Base-by-base conservation (phyloP, 2,797 vertebrate genomes). In the Psittacula derbiana region DNA sequence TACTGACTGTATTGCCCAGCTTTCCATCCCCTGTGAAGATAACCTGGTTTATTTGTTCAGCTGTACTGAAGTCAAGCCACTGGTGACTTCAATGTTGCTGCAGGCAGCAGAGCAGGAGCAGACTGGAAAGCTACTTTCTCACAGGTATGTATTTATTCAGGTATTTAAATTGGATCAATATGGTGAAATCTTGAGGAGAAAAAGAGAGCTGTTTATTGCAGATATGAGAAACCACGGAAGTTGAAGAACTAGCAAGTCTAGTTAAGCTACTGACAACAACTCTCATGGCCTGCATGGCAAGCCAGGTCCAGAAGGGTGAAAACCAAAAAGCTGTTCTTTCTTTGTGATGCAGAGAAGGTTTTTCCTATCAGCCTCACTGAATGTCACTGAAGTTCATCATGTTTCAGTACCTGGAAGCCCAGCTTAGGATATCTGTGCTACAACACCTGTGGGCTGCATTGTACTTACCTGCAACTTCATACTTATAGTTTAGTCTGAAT, bases 401-500 rank as follows among this genome's bases (percentile, higher is more conserved):
- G n/a, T 33, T 50, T 73, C 30, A 53, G 49, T 21, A 40, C 25
- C 13, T 43, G 50, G 33, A 25, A 58, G 24, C 76, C 44, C 25
- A 21, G 44, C 44, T 60, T 24, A 14, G 55, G 31, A n/a, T 47
- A 64, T 16, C 33, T 31, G 28, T 25, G 28, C 49, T 53, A 16
- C 38, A 62, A 10, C 43, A 43, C 12, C 3, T 9, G 12, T 0
- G 0, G 43, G 38, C 33, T 47, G 40, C 36, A 6, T 38, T 73
- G 46, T 14, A 14, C 18, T 69, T 67, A 57, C 49, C 66, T 69
- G 33, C 49, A 61, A 17, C 23, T 72, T 85, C 60, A 7, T 41
- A 67, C 12, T 6, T 16, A 8, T 41, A 43, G 8, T 53, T 72
- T 10, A 61, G 28, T 33, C 30, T 46, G 14, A 52, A 41, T 5